Percentiles rank a stretch among this genome's conserved stretches.
Conservation (phyloP, 2,797 vertebrate species). For the Centropyge bicolor region DNA sequence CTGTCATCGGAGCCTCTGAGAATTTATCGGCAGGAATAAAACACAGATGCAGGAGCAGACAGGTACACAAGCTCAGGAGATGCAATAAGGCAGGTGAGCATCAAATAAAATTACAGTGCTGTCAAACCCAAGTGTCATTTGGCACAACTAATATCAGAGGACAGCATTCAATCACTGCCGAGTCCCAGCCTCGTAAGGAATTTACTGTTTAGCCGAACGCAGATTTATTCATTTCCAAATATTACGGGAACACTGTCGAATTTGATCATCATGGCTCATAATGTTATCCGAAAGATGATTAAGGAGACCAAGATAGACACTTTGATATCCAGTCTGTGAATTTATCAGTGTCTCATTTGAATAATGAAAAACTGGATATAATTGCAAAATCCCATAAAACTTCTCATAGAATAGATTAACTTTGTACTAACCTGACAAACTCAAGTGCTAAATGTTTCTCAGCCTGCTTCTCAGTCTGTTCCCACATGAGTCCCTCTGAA, state of each 20-base stretch:
- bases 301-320: neutral
- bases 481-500: neutral
- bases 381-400: neutral
- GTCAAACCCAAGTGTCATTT: constrained; percentile 37
- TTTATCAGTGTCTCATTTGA: constrained; percentile 13
- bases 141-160: constrained; percentile 28
- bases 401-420: neutral
- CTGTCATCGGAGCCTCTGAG: constrained; percentile 30
- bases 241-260: constrained; percentile 21
- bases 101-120: constrained; percentile 30
- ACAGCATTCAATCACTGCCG: constrained; percentile 26
- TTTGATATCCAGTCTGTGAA: neutral
- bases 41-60: constrained; percentile 9
- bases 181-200: constrained; percentile 21
- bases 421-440: neutral
- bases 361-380: neutral
- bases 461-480: neutral
- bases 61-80: constrained; percentile 22
- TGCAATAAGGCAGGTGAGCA: constrained; percentile 37
- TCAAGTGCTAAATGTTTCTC: neutral
- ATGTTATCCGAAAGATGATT: constrained; percentile 18
- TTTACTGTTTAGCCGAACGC: neutral
- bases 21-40: constrained; percentile 38
- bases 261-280: constrained; percentile 10
- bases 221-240: constrained; percentile 38